phyloP scores from a whole-genome alignment of 1,140 invertebrate genomes.

The Formica selysi region DNA sequence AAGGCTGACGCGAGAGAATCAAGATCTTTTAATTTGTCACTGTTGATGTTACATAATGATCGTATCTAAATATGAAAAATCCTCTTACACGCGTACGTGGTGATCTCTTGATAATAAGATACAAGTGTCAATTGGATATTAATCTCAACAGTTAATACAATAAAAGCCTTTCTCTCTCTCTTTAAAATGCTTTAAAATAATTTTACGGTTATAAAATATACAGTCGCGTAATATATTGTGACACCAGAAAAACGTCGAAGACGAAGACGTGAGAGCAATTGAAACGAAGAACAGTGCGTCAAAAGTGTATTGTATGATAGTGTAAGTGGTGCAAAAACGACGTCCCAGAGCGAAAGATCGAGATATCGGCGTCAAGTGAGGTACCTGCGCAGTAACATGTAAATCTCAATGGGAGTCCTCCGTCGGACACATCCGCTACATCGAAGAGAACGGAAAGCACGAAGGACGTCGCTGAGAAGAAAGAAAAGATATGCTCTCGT shows the following conservation, averaged over 20 bases:
- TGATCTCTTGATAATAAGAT: conserved; percentile 10
- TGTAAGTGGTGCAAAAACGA: conserved; percentile 58
- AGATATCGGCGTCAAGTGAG: conserved; percentile 34
- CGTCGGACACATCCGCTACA: conserved; percentile 29
- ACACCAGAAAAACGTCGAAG: neutral
- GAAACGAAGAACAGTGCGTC: conserved; percentile 58
- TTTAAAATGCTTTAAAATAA: neutral
- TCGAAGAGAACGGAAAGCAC: conserved; percentile 36
- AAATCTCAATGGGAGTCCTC: conserved; percentile 48
- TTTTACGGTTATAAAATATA: conserved; percentile 31
- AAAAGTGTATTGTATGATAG: conserved; percentile 65
- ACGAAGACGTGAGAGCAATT: conserved; percentile 43
- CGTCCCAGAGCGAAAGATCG: conserved; percentile 26
- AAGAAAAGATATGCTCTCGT: neutral
- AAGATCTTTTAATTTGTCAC: conserved; percentile 35
- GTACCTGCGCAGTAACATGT: conserved; percentile 54
- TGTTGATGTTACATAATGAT: conserved; percentile 13
- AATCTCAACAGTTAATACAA: conserved; percentile 5
- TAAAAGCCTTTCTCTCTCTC: neutral
- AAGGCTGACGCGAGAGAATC: conserved; percentile 13
- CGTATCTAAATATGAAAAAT: neutral
- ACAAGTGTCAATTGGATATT: neutral
- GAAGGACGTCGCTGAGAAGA: neutral
- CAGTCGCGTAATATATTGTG: conserved; percentile 1
- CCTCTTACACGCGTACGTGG: neutral